Percentiles rank a stretch among this genome's conserved stretches.
phyloP scores from a whole-genome alignment of 2,888 invertebrate species.

The Lumbricus terrestris region DNA sequence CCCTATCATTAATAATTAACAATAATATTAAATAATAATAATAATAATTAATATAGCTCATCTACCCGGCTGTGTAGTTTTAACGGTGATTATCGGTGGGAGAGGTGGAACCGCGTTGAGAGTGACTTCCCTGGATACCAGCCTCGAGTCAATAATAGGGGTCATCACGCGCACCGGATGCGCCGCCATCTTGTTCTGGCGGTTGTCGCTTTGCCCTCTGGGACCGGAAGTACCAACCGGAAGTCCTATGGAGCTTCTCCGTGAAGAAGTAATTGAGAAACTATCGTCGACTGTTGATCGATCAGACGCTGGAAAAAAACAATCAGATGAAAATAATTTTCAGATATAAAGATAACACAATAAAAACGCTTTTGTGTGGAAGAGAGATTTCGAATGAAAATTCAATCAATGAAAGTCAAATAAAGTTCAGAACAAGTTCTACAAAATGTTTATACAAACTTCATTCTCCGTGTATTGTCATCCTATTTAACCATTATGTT shows the following conservation, averaged over 20 bases:
- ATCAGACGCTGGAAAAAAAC: background rate
- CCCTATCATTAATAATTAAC: background rate
- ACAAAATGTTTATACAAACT: too few species aligned
- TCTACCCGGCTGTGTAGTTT: background rate
- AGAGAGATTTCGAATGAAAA: too few species aligned
- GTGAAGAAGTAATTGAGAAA: background rate
- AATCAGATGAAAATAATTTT: background rate
- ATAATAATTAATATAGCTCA: too few species aligned
- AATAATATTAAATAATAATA: too few species aligned
- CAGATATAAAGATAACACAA: background rate
- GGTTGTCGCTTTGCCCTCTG: background rate
- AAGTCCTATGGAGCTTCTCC: background rate
- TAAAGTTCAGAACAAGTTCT: too few species aligned
- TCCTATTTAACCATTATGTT: too few species aligned
- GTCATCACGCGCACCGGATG: background rate
- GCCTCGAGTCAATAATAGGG: background rate
- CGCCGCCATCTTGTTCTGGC: background rate
- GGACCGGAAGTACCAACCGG: background rate
- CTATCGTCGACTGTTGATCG: background rate
- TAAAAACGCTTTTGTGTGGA: too few species aligned
- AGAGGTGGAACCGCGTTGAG: slow-evolving; percentile 22
- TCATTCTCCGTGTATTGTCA: too few species aligned
- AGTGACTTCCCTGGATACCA: slow-evolving; percentile 11
- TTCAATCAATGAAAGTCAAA: too few species aligned
- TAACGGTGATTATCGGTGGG: slow-evolving; percentile 18